Percentiles rank a stretch among this genome's conserved stretches.
Evolutionary conservation across 2,888 invertebrate genomes (phyloP).

Genomic region (Polyploca ridens): DNA sequence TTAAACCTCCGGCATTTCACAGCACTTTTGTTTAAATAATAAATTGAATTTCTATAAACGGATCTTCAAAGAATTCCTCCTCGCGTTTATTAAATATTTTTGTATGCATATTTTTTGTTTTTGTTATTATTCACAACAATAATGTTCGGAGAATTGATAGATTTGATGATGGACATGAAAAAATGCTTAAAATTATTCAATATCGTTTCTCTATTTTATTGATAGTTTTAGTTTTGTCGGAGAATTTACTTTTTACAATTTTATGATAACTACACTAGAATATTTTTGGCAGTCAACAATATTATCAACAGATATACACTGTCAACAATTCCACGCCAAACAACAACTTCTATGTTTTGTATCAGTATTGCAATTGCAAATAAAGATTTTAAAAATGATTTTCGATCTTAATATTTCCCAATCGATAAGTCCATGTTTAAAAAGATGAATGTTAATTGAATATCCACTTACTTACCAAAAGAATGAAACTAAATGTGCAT

Average conservation of each 20-base stretch:
- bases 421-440: too few relatives aligned
- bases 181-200: not conserved
- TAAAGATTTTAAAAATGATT: too few relatives aligned
- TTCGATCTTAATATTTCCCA: too few relatives aligned
- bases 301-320: too few relatives aligned
- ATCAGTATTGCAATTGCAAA: too few relatives aligned
- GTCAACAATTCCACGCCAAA: too few relatives aligned
- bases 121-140: slow-evolving; percentile 22
- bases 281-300: too few relatives aligned
- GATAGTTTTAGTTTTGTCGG: slow-evolving; percentile 5
- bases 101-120: slow-evolving; percentile 33
- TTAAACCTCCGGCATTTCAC: slow-evolving; percentile 68
- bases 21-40: slow-evolving; percentile 73
- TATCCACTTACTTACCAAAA: not conserved
- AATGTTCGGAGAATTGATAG: not conserved
- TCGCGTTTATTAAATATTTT: slow-evolving; percentile 46
- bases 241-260: too few relatives aligned
- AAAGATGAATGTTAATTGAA: too few relatives aligned
- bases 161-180: not conserved
- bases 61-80: slow-evolving; percentile 51
- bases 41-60: slow-evolving; percentile 71
- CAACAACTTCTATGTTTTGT: too few relatives aligned
- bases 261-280: too few relatives aligned
- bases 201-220: not conserved
- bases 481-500: slow-evolving; percentile 18